phyloP scores from a whole-genome alignment of 64 coral and sea anemone species.

The Montipora foliosa region DNA sequence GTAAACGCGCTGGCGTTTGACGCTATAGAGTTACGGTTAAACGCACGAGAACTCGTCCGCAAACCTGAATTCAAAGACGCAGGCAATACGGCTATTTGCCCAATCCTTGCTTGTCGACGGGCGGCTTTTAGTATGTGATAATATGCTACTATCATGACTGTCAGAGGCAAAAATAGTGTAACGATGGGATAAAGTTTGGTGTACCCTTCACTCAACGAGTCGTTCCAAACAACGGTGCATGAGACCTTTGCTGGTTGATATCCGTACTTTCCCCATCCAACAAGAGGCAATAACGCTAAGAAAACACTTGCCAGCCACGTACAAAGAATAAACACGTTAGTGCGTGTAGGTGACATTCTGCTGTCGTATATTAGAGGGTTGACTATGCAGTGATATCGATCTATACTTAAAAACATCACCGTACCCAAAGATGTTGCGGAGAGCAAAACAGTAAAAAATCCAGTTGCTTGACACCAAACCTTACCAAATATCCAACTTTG shows the following conservation, averaged over 20 bases:
- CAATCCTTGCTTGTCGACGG: slow-evolving; percentile 81
- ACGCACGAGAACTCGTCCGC: slow-evolving; percentile 3
- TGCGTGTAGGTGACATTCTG: slow-evolving; percentile 83
- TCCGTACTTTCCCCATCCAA: slow-evolving; percentile 96
- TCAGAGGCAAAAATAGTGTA: slow-evolving; percentile 70
- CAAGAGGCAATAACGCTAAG: slow-evolving; percentile 78
- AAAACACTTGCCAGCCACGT: slow-evolving; percentile 85
- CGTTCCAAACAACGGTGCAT: slow-evolving; percentile 91
- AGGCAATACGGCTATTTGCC: slow-evolving; percentile 66
- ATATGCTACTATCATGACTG: slow-evolving; percentile 81
- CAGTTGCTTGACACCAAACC: slow-evolving; percentile 79
- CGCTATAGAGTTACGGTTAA: slow-evolving; percentile 64
- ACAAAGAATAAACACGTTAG: slow-evolving; percentile 64
- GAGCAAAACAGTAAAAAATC: slow-evolving; percentile 83
- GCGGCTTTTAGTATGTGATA: slow-evolving; percentile 92
- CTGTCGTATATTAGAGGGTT: slow-evolving; percentile 83
- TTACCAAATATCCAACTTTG: slow-evolving; percentile 79
- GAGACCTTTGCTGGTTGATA: slow-evolving; percentile 76
- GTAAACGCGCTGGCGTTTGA: slow-evolving; percentile 75
- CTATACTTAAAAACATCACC: slow-evolving; percentile 88
- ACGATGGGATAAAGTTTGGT: slow-evolving; percentile 75
- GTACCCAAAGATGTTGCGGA: slow-evolving; percentile 71
- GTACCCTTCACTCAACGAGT: slow-evolving; percentile 81
- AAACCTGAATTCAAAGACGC: slow-evolving; percentile 25
- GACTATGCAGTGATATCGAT: slow-evolving; percentile 95